Conservation (phyloP, 2,888 invertebrate species). For the Lamellibrachia columna region DNA sequence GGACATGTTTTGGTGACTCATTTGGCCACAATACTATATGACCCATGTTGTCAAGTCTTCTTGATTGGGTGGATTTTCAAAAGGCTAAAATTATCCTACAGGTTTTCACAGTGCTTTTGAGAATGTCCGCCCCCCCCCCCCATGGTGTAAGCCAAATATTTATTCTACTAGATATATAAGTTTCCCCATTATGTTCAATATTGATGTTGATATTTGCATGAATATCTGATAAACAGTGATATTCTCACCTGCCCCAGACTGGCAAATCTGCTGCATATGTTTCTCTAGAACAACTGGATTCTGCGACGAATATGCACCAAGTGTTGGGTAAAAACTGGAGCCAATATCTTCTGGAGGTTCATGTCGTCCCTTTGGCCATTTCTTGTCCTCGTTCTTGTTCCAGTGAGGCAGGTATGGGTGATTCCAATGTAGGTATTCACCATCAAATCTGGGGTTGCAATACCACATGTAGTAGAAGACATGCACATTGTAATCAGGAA, state of each 20-base stretch:
- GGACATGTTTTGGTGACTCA: too few species aligned
- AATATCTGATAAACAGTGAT: not conserved
- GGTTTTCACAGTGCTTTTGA: not conserved
- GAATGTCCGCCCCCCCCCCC: not conserved
- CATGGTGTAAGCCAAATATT: not conserved
- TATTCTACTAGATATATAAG: not conserved
- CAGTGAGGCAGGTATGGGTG: constrained; percentile 64
- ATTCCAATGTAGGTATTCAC: constrained; percentile 65
- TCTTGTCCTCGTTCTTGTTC: constrained; percentile 61
- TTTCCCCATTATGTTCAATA: constrained; percentile 14
- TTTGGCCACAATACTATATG: too few species aligned
- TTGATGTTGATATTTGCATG: not conserved
- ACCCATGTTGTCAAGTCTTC: not conserved
- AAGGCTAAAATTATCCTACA: not conserved
- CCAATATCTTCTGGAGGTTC: constrained; percentile 71
- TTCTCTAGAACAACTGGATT: constrained; percentile 69
- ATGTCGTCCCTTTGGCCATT: constrained; percentile 69
- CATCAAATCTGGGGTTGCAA: constrained; percentile 58
- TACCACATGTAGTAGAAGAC: constrained; percentile 68
- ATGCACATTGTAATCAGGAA: constrained; percentile 60
- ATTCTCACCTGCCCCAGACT: constrained; percentile 69
- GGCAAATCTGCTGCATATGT: constrained; percentile 73
- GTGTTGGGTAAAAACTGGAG: constrained; percentile 69
- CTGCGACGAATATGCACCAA: constrained; percentile 71
- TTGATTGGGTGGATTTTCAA: not conserved